Evolutionary conservation across 2,797 vertebrate species (phyloP), one percentile per base, ranked within the genome.

Genomic region (Xenopus petersii): DNA sequence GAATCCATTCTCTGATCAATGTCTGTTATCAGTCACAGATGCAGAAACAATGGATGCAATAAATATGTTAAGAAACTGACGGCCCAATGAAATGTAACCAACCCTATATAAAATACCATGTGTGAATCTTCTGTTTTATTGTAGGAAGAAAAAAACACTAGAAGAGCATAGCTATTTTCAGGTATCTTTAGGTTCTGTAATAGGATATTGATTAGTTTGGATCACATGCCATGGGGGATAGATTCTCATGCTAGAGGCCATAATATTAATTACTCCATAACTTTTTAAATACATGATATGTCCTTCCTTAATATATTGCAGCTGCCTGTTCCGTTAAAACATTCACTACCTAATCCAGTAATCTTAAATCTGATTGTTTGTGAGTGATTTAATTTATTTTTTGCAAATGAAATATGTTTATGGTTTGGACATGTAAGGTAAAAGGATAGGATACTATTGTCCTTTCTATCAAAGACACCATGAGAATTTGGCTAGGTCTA

Each of bases 191-290:
- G 84, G 83, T 89, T 90, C 90, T 88, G 60, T 96, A 97, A 97
- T 96, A 94, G 90, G 94, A 94, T 98, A 97, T 96, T 96, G 95
- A 98, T 97, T 95, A 93, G 91, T 91, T 90, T 90, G 91, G 92
- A 93, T 93, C 87, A 89, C 89, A 88, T 75, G 91, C 88, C 86
- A 87, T 89, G 81, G 89, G 90, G 92, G 86, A 86, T 89, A 91
- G 88, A 92, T 93, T 94, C 90, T 85, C 83, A 91, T 87, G 89
- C 88, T 88, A 92, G 95, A 96, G 93, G 94, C 96, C 92, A 93
- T 88, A 90, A 83, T 91, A 86, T 86, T 92, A 91, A 93, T 90
- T 93, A 89, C 81, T 88, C 85, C 82, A 84, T 81, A 84, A 83
- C 76, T 87, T 89, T 85, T 82, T 81, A 87, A 87, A 85, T 84